A percentile compares a stretch with the other conserved stretches of the same genome.
These are phyloP conservation scores for Rhagonycha lutea DNA, from an alignment of 2,888 invertebrate species.

Conservation along the genomic window DNA sequence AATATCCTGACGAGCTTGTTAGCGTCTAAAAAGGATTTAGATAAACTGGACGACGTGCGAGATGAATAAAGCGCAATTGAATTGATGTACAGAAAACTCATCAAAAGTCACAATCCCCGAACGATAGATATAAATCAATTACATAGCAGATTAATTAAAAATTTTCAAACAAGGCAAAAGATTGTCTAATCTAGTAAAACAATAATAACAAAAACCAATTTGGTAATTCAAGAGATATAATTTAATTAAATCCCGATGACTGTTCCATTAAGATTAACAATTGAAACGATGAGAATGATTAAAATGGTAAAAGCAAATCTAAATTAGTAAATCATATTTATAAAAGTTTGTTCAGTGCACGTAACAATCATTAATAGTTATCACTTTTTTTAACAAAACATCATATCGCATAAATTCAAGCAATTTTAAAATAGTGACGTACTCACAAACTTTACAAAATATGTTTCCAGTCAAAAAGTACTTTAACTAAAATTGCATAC, in stretches of 20 bases:
- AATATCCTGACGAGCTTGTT: conserved; percentile 16
- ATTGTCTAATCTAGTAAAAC: conserved; percentile 34
- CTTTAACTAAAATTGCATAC: neutral
- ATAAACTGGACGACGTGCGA: conserved; percentile 3
- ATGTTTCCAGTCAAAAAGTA: neutral
- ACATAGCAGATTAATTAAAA: conserved; percentile 28
- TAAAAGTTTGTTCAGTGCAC: neutral
- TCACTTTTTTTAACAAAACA: neutral
- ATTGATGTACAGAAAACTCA: conserved; percentile 15
- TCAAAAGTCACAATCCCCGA: neutral
- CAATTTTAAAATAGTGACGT: neutral
- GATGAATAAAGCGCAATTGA: conserved; percentile 4
- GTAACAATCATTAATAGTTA: neutral
- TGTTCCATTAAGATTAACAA: conserved; percentile 23
- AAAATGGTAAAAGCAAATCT: conserved; percentile 1
- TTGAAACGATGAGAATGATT: conserved; percentile 7
- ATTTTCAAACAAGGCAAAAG: conserved; percentile 34
- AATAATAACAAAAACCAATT: conserved; percentile 37
- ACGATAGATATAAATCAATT: conserved; percentile 22
- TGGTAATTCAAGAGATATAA: conserved; percentile 37
- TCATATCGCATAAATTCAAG: neutral
- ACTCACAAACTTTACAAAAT: neutral
- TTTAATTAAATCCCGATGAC: conserved; percentile 38
- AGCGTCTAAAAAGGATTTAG: conserved; percentile 13
- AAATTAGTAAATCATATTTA: neutral